Percentiles rank a stretch among this genome's conserved stretches.
These are phyloP conservation scores for Alosa sapidissima DNA, from an alignment of 2,797 vertebrate species.

Conservation along the genomic window DNA sequence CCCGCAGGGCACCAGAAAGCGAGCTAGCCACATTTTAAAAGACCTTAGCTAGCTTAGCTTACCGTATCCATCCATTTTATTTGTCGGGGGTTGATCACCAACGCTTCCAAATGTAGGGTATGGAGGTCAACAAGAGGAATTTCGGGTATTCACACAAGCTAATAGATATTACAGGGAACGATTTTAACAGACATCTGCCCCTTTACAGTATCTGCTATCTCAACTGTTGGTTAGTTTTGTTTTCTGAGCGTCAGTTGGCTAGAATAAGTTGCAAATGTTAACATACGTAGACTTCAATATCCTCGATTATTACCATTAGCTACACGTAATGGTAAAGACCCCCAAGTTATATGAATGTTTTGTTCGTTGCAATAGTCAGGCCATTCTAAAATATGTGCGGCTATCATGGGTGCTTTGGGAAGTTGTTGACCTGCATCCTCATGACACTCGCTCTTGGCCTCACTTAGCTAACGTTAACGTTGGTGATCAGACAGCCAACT, in stretches of 20 bases:
- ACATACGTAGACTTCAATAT: neutral
- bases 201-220: neutral
- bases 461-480: neutral
- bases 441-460: constrained; percentile 1
- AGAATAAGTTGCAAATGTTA: neutral
- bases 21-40: constrained; percentile 2
- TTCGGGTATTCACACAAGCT: neutral
- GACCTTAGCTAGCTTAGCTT: constrained; percentile 20
- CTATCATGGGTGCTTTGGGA: neutral
- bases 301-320: neutral
- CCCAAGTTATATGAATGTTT: neutral
- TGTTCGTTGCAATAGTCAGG: neutral
- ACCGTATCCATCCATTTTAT: constrained; percentile 22
- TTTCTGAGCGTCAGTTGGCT: neutral
- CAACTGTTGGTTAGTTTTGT: neutral
- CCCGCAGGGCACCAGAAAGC: neutral
- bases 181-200: neutral
- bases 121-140: constrained; percentile 8
- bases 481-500: neutral
- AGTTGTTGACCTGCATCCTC: constrained; percentile 15
- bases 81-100: constrained; percentile 5
- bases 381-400: neutral
- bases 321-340: neutral
- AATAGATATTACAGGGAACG: neutral
- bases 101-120: constrained; percentile 12